Evolutionary conservation across 2,797 vertebrate genomes (phyloP), one percentile per base, ranked within the genome.

Genomic region (Eutrigla gurnardus): DNA sequence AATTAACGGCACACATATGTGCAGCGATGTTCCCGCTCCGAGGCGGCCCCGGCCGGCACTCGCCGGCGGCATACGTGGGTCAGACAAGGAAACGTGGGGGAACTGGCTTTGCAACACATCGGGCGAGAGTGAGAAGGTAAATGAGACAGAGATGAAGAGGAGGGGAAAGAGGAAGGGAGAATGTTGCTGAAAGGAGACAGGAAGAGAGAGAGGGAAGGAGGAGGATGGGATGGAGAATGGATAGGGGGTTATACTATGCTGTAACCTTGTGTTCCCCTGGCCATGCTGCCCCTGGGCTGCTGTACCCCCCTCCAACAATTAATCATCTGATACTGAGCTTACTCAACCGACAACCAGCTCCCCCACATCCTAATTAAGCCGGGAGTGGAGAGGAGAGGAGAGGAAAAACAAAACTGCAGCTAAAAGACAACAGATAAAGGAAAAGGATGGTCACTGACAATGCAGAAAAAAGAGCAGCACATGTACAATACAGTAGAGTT

Each of bases 311-410:
- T 88, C 82, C 85, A 88, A 93, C 93, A 94, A 95, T 95, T 95
- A 95, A 94, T 95, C 95, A 95, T 94, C 90, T 91, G 91, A 94
- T 94, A 92, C 88, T 83, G 93, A 93, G 93, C 92, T 93, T 95
- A 93, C 93, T 93, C 93, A 93, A 93, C 92, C 91, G 83, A 88
- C 89, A 89, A 89, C 90, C 78, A 88, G 86, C 92, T 91, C 91
- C 82, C 86, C 88, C 86, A 93, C 89, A 91, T 94, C 91, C 93
- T 93, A 94, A 95, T 95, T 95, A 94, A 93, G 88, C 81, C 40
- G 46, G 75, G 50, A 67, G 70, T 75, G 69, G 53, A 59, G 52
- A 65, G 47, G 58, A 55, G 62, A 67, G 52, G 47, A 47, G 36
- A 3, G 47, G 0, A 17, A 54, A 57, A 65, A 55, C 47, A 74